These are phyloP conservation scores for Athalia circularis DNA, from an alignment of 2,888 invertebrate species.

Conservation along the genomic window DNA sequence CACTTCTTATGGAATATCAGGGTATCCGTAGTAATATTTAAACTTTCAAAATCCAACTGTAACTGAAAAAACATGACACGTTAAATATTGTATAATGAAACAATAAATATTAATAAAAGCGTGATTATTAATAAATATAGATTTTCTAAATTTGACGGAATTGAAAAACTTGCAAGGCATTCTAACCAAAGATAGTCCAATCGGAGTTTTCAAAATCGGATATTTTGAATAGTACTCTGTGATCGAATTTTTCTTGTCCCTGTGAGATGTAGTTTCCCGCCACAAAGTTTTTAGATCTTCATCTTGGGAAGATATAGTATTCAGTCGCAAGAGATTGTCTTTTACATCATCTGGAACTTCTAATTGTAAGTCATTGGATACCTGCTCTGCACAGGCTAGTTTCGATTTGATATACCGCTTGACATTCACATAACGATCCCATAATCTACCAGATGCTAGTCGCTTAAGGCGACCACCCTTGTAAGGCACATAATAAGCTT, in stretches of 20 bases:
- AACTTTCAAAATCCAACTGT: not conserved
- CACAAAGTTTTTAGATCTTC: conserved; percentile 32
- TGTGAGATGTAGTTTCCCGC: conserved; percentile 22
- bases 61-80: not conserved
- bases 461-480: conserved; percentile 12
- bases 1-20: conserved; percentile 2
- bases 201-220: conserved; percentile 36
- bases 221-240: conserved; percentile 31
- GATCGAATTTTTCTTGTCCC: conserved; percentile 17
- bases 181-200: conserved; percentile 41
- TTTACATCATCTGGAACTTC: not conserved
- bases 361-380: conserved; percentile 5
- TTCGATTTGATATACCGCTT: not conserved
- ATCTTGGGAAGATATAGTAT: conserved; percentile 40
- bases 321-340: not conserved
- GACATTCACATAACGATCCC: not conserved
- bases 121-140: too few species aligned
- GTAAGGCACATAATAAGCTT: conserved; percentile 32
- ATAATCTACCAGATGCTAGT: not conserved
- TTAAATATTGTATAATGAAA: not conserved
- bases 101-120: not conserved
- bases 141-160: not conserved
- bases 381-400: not conserved
- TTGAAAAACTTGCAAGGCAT: not conserved
- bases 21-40: not conserved